Evolutionary conservation across 2,797 vertebrate genomes (phyloP), one percentile per base, ranked within the genome.

Genomic region (Morelia viridis): DNA sequence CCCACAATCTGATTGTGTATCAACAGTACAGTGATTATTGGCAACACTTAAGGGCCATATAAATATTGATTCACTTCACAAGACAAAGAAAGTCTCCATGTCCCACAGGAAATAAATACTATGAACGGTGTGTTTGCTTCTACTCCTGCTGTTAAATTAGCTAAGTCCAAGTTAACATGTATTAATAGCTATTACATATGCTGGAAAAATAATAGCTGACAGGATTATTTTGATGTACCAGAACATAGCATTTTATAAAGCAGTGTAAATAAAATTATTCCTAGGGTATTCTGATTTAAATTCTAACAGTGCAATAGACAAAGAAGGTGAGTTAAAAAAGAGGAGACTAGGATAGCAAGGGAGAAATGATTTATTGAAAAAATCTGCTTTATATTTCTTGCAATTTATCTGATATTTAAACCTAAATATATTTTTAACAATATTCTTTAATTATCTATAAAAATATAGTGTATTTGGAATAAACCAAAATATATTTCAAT

Each of bases 51-150:
- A 94, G 86, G 85, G 86, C 93, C 92, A 95, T 94, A 92, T 92
- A 95, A 96, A 94, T 94, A 96, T 26, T 92, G 83, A 58, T 53
- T 61, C 64, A 85, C 84, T 96, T 94, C 91, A 92, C 46, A 41
- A 90, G 92, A 95, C 93, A 95, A 93, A 92, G 89, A 71, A 92
- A 95, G 92, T 65, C 92, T 89, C 94, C 57, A 90, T 94, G 95
- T 94, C 92, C 93, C 93, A 57, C 65, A 95, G 95, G 95, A 96
- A 95, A 94, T 80, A 95, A 95, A 92, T 53, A 85, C 56, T 93
- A 93, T 87, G 86, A 61, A 15, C 10, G 6, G 17, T 26, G 12
- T 46, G 71, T 92, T 95, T 92, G 94, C 94, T 86, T 87, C 89
- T 95, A 85, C 83, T 90, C 88, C 8, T 91, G 89, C 92, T 92